A percentile compares a stretch with the other conserved stretches of the same genome.
Evolutionary conservation across 2,888 invertebrate species (phyloP).

Genomic region (Tenthredo notha): DNA sequence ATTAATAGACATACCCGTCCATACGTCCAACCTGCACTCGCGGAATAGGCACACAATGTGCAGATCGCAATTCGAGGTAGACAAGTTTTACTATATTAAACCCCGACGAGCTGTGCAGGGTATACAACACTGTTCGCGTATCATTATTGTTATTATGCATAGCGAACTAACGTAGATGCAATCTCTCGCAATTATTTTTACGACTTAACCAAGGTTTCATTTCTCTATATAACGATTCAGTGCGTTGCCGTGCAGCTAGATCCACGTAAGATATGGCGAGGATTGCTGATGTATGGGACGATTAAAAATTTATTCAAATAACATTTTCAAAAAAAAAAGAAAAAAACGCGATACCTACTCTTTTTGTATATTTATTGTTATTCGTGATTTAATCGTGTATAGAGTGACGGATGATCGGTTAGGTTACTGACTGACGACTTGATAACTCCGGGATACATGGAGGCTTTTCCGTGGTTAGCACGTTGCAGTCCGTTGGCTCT

Average conservation of each 20-base stretch:
- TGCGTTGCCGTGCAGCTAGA: background rate
- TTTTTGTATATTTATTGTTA: too few species aligned
- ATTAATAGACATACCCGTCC: background rate
- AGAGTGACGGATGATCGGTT: background rate
- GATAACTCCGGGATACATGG: constrained; percentile 61
- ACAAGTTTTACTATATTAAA: background rate
- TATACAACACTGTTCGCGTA: constrained; percentile 34
- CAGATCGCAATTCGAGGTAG: background rate
- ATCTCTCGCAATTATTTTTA: constrained; percentile 76
- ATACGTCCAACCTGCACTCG: background rate
- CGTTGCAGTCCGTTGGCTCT: constrained; percentile 3
- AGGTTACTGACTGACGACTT: constrained; percentile 61
- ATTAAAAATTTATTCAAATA: background rate
- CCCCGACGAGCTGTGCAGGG: background rate
- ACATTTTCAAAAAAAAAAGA: background rate
- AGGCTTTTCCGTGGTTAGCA: background rate
- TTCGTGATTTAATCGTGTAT: background rate
- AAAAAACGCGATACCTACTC: too few species aligned
- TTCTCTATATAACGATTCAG: constrained; percentile 55
- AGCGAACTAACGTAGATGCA: constrained; percentile 59
- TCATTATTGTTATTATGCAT: constrained; percentile 43
- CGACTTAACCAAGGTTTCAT: constrained; percentile 70
- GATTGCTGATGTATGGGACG: background rate
- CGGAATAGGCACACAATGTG: background rate
- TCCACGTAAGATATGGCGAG: background rate